Percentiles rank a stretch among this genome's conserved stretches.
These are phyloP conservation scores for Rhyacichthys aspro DNA, from an alignment of 2,797 vertebrate genomes.

Conservation along the genomic window DNA sequence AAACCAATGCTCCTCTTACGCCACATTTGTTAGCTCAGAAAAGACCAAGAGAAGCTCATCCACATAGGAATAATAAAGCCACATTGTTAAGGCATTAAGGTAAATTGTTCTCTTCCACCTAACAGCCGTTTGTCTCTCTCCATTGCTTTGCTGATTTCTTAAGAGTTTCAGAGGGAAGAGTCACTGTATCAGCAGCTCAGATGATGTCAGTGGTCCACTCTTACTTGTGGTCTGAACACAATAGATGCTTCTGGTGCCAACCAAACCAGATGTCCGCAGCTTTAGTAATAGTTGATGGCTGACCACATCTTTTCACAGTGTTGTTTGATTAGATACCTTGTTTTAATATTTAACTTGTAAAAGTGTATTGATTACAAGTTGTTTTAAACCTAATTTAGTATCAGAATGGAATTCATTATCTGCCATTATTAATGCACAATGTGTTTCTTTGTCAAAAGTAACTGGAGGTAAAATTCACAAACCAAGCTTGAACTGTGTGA, in stretches of 20 bases:
- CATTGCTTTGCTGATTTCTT: conserved; percentile 21
- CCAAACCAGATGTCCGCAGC: conserved; percentile 36
- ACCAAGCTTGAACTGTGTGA: too few species aligned
- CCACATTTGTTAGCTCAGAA: conserved; percentile 17
- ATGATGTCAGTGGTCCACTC: conserved; percentile 56
- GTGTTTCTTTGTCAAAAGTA: too few species aligned
- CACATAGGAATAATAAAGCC: background rate
- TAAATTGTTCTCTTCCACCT: background rate
- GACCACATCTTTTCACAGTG: background rate
- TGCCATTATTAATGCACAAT: too few species aligned
- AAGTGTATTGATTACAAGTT: background rate
- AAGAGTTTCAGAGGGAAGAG: conserved; percentile 36
- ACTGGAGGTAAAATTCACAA: too few species aligned
- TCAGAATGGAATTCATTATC: too few species aligned
- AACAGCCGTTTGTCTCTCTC: conserved; percentile 5
- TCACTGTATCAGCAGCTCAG: conserved; percentile 43
- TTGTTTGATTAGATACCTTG: background rate
- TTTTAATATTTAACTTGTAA: too few species aligned
- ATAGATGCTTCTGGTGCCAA: conserved; percentile 34
- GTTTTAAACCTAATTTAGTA: too few species aligned
- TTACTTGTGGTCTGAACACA: conserved; percentile 38
- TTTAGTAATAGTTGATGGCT: conserved; percentile 22
- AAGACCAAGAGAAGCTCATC: conserved; percentile 15
- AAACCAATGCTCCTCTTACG: conserved; percentile 49
- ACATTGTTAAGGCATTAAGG: too few species aligned